Evolutionary conservation across 2,113 vertebrate species (phyloP).

Genomic region (Notechis scutatus): DNA sequence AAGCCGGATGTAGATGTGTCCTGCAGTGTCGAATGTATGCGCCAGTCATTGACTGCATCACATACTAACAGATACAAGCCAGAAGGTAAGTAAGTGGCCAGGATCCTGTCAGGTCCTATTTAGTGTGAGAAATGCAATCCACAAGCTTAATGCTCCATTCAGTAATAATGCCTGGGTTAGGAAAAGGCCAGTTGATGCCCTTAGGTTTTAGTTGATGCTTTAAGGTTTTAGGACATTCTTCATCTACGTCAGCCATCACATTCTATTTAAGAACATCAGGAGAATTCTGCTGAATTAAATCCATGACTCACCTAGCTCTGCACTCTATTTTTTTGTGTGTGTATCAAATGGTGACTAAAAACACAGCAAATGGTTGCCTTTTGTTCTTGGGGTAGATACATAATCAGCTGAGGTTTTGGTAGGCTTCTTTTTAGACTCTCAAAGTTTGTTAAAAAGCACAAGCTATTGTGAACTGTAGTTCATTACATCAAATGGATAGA

Average conservation of each 20-base stretch:
- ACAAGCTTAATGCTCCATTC: neutral
- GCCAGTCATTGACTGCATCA: neutral
- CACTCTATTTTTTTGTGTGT: no score
- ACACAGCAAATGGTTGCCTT: neutral
- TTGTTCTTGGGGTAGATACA: neutral
- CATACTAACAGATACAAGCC: neutral
- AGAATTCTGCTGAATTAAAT: neutral
- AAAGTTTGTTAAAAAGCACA: neutral
- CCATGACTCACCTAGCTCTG: neutral
- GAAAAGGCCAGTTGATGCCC: neutral
- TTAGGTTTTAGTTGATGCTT: no score
- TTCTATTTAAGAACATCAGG: neutral
- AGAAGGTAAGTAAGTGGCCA: slow-evolving; percentile 26
- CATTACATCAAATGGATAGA: neutral
- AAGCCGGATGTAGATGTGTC: neutral
- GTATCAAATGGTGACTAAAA: neutral
- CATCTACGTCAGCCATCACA: neutral
- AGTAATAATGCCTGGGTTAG: neutral
- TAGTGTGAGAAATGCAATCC: neutral
- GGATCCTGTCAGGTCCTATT: neutral
- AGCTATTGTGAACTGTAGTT: neutral
- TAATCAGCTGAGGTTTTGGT: neutral
- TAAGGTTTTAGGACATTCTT: neutral
- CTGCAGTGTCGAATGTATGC: neutral
- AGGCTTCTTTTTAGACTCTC: neutral